Evolutionary conservation across 2,797 vertebrate species (phyloP).

Genomic region (Gymnopithys bicolor): DNA sequence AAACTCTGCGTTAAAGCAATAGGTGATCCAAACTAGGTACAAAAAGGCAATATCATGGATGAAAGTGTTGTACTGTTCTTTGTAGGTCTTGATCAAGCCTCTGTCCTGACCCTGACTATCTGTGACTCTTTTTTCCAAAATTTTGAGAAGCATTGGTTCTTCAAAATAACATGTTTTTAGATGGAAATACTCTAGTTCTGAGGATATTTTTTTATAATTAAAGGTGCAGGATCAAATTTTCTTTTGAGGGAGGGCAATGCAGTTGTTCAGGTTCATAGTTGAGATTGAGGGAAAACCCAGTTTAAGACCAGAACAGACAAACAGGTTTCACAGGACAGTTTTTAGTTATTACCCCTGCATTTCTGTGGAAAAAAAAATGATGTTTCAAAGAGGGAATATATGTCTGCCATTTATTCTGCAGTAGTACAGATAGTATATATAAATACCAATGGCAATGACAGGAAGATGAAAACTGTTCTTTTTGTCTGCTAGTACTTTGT

Average conservation of each 20-base stretch:
- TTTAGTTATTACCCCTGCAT: not conserved
- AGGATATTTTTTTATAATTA: not conserved
- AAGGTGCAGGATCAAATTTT: not conserved
- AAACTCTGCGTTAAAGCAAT: not conserved
- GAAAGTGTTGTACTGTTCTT: not conserved
- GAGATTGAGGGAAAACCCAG: not conserved
- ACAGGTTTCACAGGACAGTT: not conserved
- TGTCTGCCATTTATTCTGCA: not conserved
- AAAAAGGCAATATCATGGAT: not conserved
- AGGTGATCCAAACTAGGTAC: not conserved
- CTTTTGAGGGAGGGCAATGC: not conserved
- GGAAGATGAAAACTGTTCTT: not conserved
- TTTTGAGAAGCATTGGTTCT: not conserved
- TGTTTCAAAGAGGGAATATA: not conserved
- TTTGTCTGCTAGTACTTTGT: not conserved
- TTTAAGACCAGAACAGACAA: not conserved
- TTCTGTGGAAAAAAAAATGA: not conserved
- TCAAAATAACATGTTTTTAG: not conserved
- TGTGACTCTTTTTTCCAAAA: not conserved
- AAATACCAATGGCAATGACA: not conserved
- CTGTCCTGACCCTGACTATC: not conserved
- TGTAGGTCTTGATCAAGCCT: rapidly evolving
- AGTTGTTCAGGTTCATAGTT: rapidly evolving
- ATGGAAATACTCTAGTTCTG: not conserved
- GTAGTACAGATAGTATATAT: not conserved